phyloP scores from a whole-genome alignment of 2,888 invertebrate species.

The Aphrophora alni region DNA sequence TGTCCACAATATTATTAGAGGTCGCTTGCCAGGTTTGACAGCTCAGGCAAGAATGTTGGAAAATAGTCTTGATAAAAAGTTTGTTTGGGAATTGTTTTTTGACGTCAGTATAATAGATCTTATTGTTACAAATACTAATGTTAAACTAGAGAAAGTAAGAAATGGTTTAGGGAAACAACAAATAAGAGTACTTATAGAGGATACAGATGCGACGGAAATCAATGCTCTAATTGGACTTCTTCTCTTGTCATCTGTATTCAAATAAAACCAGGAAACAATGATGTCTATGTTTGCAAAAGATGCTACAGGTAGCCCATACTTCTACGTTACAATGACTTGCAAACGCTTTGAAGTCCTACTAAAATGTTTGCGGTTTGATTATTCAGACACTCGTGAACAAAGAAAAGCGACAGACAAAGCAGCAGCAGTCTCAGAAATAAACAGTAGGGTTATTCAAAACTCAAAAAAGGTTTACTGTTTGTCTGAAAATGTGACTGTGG shows the following conservation, averaged over 20 bases:
- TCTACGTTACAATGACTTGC: slow-evolving; percentile 27
- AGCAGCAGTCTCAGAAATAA: slow-evolving; percentile 20
- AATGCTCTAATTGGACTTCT: slow-evolving; percentile 35
- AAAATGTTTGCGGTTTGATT: slow-evolving; percentile 22
- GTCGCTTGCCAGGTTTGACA: slow-evolving; percentile 2
- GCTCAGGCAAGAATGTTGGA: background rate
- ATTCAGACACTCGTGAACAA: background rate
- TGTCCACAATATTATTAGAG: slow-evolving; percentile 9
- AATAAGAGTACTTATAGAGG: slow-evolving; percentile 10
- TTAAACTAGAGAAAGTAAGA: slow-evolving; percentile 16
- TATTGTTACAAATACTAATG: slow-evolving; percentile 14
- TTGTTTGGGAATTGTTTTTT: slow-evolving; percentile 20
- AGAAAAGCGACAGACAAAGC: slow-evolving; percentile 12
- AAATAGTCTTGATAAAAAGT: slow-evolving; percentile 3
- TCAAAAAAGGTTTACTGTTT: slow-evolving; percentile 19
- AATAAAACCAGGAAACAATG: background rate
- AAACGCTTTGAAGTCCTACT: slow-evolving; percentile 27
- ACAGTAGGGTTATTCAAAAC: background rate
- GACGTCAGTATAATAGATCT: background rate
- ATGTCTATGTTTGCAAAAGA: slow-evolving; percentile 30
- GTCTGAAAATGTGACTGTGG: slow-evolving; percentile 19
- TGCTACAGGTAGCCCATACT: slow-evolving; percentile 21
- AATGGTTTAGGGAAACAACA: background rate
- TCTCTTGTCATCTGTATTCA: background rate
- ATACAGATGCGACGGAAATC: slow-evolving; percentile 28